These are phyloP conservation scores for Syritta pipiens DNA, from an alignment of 2,888 invertebrate genomes.

Conservation along the genomic window DNA sequence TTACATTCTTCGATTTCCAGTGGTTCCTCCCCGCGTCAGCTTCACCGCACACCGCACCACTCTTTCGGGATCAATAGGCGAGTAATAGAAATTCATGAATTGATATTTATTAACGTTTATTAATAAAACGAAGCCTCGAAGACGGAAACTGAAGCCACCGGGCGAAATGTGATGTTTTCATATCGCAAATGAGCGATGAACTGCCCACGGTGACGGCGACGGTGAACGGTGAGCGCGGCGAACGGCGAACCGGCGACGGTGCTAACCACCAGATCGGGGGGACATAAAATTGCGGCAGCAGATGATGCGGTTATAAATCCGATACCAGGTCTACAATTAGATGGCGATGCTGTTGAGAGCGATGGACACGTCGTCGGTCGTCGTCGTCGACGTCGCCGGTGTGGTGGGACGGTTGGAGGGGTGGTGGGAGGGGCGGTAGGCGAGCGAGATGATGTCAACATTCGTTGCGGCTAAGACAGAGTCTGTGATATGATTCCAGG, in stretches of 20 bases:
- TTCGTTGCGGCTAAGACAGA: constrained; percentile 58
- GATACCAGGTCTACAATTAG: constrained; percentile 66
- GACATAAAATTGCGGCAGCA: constrained; percentile 69
- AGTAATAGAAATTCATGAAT: constrained; percentile 68
- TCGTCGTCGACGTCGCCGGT: background rate
- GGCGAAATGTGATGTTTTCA: constrained; percentile 52
- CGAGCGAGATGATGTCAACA: constrained; percentile 59
- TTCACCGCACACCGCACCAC: constrained; percentile 12
- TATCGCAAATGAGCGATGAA: constrained; percentile 66
- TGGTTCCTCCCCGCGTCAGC: constrained; percentile 3
- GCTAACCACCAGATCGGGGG: constrained; percentile 23
- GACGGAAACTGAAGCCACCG: constrained; percentile 13
- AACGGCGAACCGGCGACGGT: background rate
- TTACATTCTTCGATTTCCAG: constrained; percentile 67
- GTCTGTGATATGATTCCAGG: constrained; percentile 44
- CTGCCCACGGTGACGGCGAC: constrained; percentile 56
- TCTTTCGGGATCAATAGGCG: constrained; percentile 65
- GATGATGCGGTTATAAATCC: constrained; percentile 69
- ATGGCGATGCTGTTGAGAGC: constrained; percentile 14
- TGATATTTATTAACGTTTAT: constrained; percentile 50
- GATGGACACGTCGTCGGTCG: constrained; percentile 53
- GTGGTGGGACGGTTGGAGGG: too few relatives aligned
- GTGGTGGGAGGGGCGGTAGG: background rate
- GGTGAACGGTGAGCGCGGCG: constrained; percentile 5
- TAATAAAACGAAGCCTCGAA: constrained; percentile 26